phyloP scores from a whole-genome alignment of 2,113 vertebrate genomes.

The Aix galericulata region DNA sequence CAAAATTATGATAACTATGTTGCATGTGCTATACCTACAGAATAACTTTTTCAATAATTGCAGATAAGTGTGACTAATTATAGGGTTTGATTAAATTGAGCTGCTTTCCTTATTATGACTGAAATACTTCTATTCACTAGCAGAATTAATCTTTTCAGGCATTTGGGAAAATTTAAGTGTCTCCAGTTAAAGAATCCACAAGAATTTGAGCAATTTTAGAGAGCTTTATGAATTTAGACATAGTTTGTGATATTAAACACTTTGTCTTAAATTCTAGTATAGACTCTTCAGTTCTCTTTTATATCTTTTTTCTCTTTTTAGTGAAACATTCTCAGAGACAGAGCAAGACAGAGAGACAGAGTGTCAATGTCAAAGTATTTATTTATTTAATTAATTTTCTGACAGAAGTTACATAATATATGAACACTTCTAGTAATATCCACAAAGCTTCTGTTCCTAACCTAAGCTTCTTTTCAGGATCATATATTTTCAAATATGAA shows the following conservation, averaged over 20 bases:
- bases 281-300: not conserved
- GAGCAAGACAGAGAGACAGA: no score
- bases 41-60: not conserved
- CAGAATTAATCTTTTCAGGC: not conserved
- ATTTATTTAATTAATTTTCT: no score
- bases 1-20: not conserved
- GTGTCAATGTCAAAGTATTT: no score
- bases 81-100: not conserved
- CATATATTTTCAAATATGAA: not conserved
- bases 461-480: not conserved
- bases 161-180: not conserved
- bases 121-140: not conserved
- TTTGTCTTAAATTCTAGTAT: not conserved
- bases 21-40: not conserved
- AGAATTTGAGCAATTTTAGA: not conserved
- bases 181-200: not conserved
- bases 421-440: not conserved
- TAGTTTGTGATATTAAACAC: not conserved
- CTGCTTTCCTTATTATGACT: not conserved
- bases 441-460: rapidly evolving
- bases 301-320: not conserved
- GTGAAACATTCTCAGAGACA: not conserved
- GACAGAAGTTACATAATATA: not conserved
- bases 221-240: not conserved
- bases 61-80: not conserved